Evolutionary conservation across 1,140 invertebrate species (phyloP), one percentile per base, ranked within the genome.

Genomic region (Aphelenchoides avenae): DNA sequence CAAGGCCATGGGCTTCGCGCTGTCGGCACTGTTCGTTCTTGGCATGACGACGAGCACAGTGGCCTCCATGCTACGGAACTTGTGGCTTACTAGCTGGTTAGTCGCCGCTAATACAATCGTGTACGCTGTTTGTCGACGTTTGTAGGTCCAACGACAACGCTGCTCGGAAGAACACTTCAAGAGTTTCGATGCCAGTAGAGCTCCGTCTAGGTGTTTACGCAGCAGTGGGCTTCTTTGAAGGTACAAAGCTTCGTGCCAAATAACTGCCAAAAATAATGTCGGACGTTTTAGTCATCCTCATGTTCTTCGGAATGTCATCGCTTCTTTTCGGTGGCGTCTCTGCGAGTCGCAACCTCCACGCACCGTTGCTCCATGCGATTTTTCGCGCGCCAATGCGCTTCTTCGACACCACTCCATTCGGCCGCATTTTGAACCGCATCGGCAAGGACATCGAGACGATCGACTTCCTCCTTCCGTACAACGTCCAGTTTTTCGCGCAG

Each of bases 371-470:
- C 73, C 71, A 78, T 51, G 85, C 85, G 71, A 82, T 93, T 72
- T 78, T 93, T 73, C 84, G 84, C 73, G 82, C 85, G 0, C 81
- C 82, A 5, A 77, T 84, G 73, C 56, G 64, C 3, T 84, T 84
- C 82, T 92, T 87, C 70, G 81, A 84, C 46, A 74, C 75, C 13
- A 84, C 79, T 18, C 82, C 88, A 22, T 77, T 85, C 48, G 89
- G 88, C 4, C 80, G 85, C 52, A 85, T 88, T 39, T 78, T 89
- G 36, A 89, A 89, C 74, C 80, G 88, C 37, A 69, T 72, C 41
- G 73, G 71, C 5, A 75, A 82, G 84, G 65, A 68, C 30, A 68
- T 68, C 33, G 65, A 68, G 48, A 68, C 65, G 5, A 64, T 68
- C 13, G 65, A 68, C 52, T 57, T 71, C 40, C 42, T 68, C 24